Evolutionary conservation across 2,797 vertebrate genomes (phyloP), one percentile per base, ranked within the genome.

Genomic region (Spea hammondii): DNA sequence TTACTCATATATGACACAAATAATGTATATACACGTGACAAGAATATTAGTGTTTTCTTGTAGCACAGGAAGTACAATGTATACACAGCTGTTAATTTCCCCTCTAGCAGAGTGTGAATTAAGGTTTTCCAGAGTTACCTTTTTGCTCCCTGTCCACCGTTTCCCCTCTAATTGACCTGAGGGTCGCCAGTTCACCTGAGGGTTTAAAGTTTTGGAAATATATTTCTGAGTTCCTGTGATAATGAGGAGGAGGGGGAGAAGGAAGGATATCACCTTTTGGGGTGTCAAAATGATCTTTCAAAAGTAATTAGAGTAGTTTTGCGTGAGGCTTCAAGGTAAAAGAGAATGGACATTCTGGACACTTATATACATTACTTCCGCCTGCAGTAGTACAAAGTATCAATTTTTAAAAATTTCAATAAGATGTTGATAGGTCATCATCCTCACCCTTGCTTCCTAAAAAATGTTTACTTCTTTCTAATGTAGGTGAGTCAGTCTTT

Each of bases 351-450:
- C 70, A 79, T 77, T 55, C 73, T 76, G 83, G 79, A 74, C 75
- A 4, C 13, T 65, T 46, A 74, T 78, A 72, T 78, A 83, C 84
- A 89, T 75, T 44, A 80, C 86, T 90, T 90, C 88, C 84, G 55
- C 60, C 59, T 53, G 44, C 49, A 76, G 44, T 65, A 65, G 49
- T 74, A n/a, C 49, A 73, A 14, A 53, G 57, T 17, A 75, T 57
- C 72, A 69, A 12, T 70, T 44, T 74, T n/a, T 48, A 66, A 64
- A 76, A 76, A 49, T 75, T 50, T 66, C 76, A 80, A 80, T 65
- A 76, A 57, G 53, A 71, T 72, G 8, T 11, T 71, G 73, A 60
- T 60, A 76, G 67, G 73, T 76, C n/a, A 62, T 51, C 10, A n/a
- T 55, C 54, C 8, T 70, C 57, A 48, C 6, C 11, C 13, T 32